phyloP scores from a whole-genome alignment of 2,113 vertebrate genomes.

The Leptobrachium ailaonicum region DNA sequence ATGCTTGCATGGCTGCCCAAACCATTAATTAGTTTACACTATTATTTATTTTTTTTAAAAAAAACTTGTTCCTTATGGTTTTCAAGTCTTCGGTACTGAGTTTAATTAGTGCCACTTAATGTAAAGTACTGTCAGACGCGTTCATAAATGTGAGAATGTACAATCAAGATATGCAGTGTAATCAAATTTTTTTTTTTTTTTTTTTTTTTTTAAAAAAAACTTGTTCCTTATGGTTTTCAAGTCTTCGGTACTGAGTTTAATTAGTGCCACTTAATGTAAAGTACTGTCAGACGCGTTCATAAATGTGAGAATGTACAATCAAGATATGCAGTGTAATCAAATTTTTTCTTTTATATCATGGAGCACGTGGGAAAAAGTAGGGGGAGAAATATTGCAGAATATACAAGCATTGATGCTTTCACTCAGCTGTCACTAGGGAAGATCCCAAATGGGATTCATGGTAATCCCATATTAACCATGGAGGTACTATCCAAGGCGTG shows the following conservation, averaged over 20 bases:
- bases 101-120: slow-evolving; percentile 51
- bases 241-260: slow-evolving; percentile 44
- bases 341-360: slow-evolving; percentile 42
- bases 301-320: slow-evolving; percentile 44
- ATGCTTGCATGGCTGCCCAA: slow-evolving; percentile 1
- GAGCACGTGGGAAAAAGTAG: slow-evolving; percentile 23
- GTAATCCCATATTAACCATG: slow-evolving; percentile 22
- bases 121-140: slow-evolving; percentile 45
- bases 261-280: slow-evolving; percentile 49
- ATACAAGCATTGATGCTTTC: slow-evolving; percentile 33
- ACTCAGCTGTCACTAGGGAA: slow-evolving; percentile 37
- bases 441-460: slow-evolving; percentile 14
- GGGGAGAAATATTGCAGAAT: slow-evolving; percentile 11
- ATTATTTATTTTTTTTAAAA: not conserved
- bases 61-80: slow-evolving; percentile 41
- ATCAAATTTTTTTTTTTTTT: slow-evolving; percentile 38
- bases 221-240: slow-evolving; percentile 42
- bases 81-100: slow-evolving; percentile 39
- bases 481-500: slow-evolving; percentile 10
- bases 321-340: slow-evolving; percentile 44
- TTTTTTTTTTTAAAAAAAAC: slow-evolving; percentile 3
- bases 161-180: slow-evolving; percentile 41
- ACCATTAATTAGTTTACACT: slow-evolving; percentile 49
- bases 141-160: slow-evolving; percentile 47
- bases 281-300: slow-evolving; percentile 46